Percentiles rank a stretch among this genome's conserved stretches.
Conservation (phyloP, 1,140 invertebrate genomes). For the Sarcophaga peregrina region DNA sequence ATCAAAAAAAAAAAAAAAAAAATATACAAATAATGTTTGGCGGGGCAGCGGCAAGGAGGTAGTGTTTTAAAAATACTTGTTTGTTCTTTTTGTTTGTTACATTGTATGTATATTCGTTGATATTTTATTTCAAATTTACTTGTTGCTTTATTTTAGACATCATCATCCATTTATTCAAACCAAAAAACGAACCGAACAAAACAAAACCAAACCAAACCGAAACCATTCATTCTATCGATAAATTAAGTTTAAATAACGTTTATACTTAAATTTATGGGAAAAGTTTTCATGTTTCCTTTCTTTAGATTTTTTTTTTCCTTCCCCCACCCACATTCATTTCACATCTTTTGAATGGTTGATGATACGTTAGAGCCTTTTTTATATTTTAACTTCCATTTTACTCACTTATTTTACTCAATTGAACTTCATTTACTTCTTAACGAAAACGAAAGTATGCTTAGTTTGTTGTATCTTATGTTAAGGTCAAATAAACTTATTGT, state of each 20-base stretch:
- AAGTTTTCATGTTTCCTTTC: slow-evolving; percentile 15
- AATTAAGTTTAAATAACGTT: slow-evolving; percentile 40
- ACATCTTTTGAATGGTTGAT: background rate
- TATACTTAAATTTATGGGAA: slow-evolving; percentile 39
- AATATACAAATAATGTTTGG: background rate
- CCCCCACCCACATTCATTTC: background rate
- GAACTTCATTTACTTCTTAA: background rate
- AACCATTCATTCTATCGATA: slow-evolving; percentile 35
- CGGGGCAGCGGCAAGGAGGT: background rate
- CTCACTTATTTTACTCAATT: background rate
- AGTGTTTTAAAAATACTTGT: background rate
- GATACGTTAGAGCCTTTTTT: slow-evolving; percentile 18
- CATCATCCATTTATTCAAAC: slow-evolving; percentile 3
- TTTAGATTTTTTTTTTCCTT: too few species aligned
- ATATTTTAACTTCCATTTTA: background rate
- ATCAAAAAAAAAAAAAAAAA: background rate
- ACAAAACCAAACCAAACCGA: slow-evolving; percentile 8
- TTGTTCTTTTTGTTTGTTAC: background rate
- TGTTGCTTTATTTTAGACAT: slow-evolving; percentile 34
- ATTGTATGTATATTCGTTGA: background rate
- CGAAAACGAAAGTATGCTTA: background rate
- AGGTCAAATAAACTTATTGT: too few species aligned
- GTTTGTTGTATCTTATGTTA: background rate
- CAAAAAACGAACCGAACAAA: background rate
- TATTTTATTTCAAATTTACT: background rate